These are phyloP conservation scores for Circus cinereus DNA, from an alignment of 2,797 vertebrate species.

Conservation along the genomic window DNA sequence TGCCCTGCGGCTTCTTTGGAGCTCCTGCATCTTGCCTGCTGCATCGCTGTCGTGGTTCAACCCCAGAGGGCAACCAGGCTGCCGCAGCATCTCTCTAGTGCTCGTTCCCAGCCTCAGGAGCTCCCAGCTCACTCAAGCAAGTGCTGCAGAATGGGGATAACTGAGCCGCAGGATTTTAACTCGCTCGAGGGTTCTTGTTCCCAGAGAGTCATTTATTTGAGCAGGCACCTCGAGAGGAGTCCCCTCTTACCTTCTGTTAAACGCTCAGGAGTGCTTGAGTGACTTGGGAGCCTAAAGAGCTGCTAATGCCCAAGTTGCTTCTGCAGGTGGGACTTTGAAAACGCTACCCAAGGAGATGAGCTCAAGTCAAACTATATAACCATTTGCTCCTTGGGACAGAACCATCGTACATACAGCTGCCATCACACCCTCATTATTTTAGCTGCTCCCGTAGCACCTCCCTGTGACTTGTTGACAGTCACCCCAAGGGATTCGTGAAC, in stretches of 20 bases:
- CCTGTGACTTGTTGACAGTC: not conserved
- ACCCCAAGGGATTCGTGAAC: not conserved
- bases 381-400: not conserved
- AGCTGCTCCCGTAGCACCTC: not conserved
- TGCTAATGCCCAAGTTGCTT: not conserved
- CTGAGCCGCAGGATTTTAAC: not conserved
- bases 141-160: not conserved
- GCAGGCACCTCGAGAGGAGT: not conserved
- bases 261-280: not conserved
- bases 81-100: rapidly evolving
- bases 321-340: not conserved
- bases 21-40: not conserved
- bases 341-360: not conserved
- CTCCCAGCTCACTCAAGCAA: not conserved
- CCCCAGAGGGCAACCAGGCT: rapidly evolving
- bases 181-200: not conserved
- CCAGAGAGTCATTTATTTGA: not conserved
- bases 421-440: not conserved
- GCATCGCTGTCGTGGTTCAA: not conserved
- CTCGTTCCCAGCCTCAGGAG: not conserved
- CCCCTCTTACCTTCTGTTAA: not conserved
- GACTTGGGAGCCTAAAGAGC: not conserved
- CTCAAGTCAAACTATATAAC: not conserved
- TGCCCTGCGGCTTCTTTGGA: too few relatives aligned
- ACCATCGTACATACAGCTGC: not conserved